Conservation (phyloP, 1,140 invertebrate species). For the Ganaspis sp. region DNA sequence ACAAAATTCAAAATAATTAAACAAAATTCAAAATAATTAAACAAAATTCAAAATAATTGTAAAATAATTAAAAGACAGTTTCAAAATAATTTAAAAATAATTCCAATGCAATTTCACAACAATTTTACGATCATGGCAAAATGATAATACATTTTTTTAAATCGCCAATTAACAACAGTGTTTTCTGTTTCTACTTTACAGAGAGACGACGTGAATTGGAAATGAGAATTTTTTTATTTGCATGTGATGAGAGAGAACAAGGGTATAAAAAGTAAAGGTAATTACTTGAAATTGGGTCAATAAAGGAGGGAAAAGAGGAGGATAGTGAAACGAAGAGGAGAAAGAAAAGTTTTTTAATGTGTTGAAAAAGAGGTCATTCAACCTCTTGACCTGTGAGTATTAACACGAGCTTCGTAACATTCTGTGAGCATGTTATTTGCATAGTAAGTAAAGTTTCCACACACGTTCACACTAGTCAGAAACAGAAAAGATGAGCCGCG, state of each 20-base stretch:
- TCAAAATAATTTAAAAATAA: no score
- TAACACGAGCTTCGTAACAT: neutral
- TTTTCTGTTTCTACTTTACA: neutral
- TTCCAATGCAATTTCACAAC: no score
- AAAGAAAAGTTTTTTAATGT: slow-evolving; percentile 1
- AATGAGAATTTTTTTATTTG: neutral
- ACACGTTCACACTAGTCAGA: neutral
- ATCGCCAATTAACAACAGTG: no score
- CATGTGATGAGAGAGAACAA: neutral
- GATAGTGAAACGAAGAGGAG: neutral
- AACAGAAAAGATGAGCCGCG: neutral
- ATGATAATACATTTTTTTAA: no score
- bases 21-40: no score
- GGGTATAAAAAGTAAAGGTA: neutral
- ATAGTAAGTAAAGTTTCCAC: slow-evolving; percentile 8
- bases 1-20: neutral
- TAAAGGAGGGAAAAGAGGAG: neutral
- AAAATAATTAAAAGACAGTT: no score
- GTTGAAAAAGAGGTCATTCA: slow-evolving; percentile 6
- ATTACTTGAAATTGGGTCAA: slow-evolving; percentile 5
- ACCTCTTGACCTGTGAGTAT: slow-evolving; percentile 21
- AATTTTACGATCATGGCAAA: no score
- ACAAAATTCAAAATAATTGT: no score
- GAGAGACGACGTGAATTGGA: neutral
- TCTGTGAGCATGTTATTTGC: neutral